Conservation (phyloP, 1,140 invertebrate genomes). For the Heliconius nattereri region DNA sequence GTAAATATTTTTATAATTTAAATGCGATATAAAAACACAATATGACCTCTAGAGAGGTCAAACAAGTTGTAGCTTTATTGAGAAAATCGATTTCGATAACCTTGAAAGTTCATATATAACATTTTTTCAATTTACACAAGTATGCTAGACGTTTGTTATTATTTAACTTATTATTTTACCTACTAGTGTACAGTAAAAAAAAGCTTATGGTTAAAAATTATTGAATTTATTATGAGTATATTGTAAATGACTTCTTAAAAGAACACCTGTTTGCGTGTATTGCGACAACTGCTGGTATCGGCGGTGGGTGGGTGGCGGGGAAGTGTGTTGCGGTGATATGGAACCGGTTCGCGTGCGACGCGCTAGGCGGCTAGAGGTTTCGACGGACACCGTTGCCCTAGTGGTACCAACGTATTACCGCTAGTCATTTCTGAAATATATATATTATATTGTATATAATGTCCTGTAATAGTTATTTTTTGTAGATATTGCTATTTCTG, state of each 20-base stretch:
- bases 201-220: not conserved
- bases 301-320: constrained; percentile 27
- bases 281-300: constrained; percentile 55
- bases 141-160: not conserved
- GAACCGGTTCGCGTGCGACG: constrained; percentile 49
- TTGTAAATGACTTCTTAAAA: constrained; percentile 15
- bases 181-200: too few species aligned
- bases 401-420: constrained; percentile 67
- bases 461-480: constrained; percentile 22
- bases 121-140: not conserved
- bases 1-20: not conserved
- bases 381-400: constrained; percentile 64
- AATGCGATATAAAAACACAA: not conserved
- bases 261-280: constrained; percentile 67
- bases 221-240: not conserved
- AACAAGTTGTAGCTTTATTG: not conserved
- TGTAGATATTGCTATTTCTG: too few species aligned
- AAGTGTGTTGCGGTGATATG: constrained; percentile 43
- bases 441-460: constrained; percentile 35
- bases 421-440: constrained; percentile 46
- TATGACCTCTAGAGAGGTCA: not conserved
- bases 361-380: constrained; percentile 39
- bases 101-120: not conserved
- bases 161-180: not conserved
- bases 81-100: constrained; percentile 2